phyloP scores from a whole-genome alignment of 2,888 invertebrate genomes.

The Cheilosia pagana region DNA sequence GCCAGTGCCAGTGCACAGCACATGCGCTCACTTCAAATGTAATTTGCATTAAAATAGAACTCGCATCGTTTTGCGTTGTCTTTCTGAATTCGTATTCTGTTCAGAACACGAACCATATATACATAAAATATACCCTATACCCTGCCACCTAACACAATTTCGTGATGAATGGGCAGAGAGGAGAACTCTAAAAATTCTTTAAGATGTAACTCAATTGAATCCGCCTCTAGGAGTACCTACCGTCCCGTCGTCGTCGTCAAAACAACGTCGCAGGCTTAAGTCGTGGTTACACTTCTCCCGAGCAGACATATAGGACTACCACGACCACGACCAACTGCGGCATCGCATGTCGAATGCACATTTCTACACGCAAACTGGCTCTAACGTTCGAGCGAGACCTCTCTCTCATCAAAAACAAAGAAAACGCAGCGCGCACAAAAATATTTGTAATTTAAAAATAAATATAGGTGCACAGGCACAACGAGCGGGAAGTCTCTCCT shows the following conservation, averaged over 20 bases:
- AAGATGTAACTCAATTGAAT: constrained; percentile 51
- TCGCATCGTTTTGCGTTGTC: constrained; percentile 27
- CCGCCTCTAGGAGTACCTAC: constrained; percentile 25
- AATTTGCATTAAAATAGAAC: constrained; percentile 55
- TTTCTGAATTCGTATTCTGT: constrained; percentile 14
- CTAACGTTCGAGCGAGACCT: constrained; percentile 37
- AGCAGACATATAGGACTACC: constrained; percentile 7
- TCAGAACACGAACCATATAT: constrained; percentile 10
- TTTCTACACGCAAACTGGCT: constrained; percentile 60
- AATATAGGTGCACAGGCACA: constrained; percentile 55
- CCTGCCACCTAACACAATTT: constrained; percentile 17
- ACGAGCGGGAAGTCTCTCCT: constrained; percentile 41
- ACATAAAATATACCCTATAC: constrained; percentile 5
- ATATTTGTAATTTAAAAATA: constrained; percentile 71
- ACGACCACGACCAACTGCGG: constrained; percentile 11
- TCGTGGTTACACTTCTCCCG: constrained; percentile 26
- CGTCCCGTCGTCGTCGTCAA: constrained; percentile 22
- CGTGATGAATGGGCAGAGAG: constrained; percentile 30
- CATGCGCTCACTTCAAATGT: constrained; percentile 23
- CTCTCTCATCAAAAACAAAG: constrained; percentile 34
- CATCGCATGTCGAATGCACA: constrained; percentile 52
- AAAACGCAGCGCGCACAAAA: constrained; percentile 46
- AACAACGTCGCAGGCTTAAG: constrained; percentile 31
- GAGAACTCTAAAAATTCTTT: constrained; percentile 5
- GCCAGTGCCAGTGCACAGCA: neutral